Base-by-base conservation (phyloP, 2,797 vertebrate genomes). In the Peromyscus nudipes region DNA sequence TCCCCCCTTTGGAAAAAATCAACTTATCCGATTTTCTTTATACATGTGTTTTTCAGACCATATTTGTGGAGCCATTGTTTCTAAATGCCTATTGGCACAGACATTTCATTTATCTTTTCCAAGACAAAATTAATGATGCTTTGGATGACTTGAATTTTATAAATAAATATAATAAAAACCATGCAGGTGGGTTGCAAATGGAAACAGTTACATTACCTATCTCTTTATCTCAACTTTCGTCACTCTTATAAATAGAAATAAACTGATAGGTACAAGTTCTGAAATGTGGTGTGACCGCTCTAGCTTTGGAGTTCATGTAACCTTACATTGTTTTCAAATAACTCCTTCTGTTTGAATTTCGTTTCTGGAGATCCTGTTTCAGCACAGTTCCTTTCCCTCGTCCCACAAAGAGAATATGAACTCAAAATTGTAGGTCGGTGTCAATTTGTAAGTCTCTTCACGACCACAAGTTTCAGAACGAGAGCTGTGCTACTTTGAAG, bases 71-170 rank as follows among this genome's bases (percentile, higher is more conserved):
- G 97, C 98, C 98, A 71, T 86, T 96, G 88, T 97, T 99, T 62
- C 97, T 99, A 92, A 98, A 99, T 98, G 98, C 98, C 71, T 99
- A 99, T 97, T 99, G 99, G 98, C 98, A 99, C 40, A 98, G 98
- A 60, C 98, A 99, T 98, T 98, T 99, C 92, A 98, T 99, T 98
- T 98, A 98, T 96, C 97, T 99, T 97, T 98, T 99, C 96, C 98
- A 99, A 98, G 98, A 98, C 27, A 98, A 97, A 98, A 98, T 92
- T 94, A 93, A 88, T 93, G 98, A 96, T 86, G 99, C 99, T 96
- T 98, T 99, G 95, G 94, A 98, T 94, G 98, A 99, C 91, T 98
- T 99, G 94, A 98, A 98, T 98, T 98, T 98, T 97, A 98, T 99
- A 97, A 98, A 96, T 95, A 98, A 98, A 94, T 95, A 96, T 95